phyloP scores from a whole-genome alignment of 2,797 vertebrate genomes.

The Urosaurus nigricauda region DNA sequence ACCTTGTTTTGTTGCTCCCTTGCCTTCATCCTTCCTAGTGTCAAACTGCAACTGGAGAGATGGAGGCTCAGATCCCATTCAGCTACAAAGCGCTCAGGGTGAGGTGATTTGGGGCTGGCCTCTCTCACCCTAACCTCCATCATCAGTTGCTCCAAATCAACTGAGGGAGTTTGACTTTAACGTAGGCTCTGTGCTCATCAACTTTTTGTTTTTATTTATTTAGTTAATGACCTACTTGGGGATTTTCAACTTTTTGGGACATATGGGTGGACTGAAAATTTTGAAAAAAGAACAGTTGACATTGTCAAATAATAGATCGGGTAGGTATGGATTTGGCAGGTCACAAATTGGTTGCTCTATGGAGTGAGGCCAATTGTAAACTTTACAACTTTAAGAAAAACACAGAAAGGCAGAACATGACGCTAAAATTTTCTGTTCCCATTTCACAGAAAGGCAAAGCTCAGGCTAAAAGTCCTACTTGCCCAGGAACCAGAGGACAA shows the following conservation, averaged over 20 bases:
- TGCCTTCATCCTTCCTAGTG: conserved; percentile 26
- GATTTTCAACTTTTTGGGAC: neutral
- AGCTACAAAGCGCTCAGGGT: neutral
- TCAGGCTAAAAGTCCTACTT: neutral
- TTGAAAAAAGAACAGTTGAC: neutral
- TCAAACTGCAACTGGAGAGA: too few species aligned
- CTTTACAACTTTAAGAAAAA: too few species aligned
- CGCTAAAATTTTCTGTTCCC: neutral
- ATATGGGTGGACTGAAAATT: neutral
- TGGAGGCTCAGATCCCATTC: neutral
- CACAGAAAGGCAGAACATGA: too few species aligned
- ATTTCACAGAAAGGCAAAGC: neutral
- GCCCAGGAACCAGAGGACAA: neutral
- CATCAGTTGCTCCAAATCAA: neutral
- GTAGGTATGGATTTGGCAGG: too few species aligned
- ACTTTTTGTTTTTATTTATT: neutral
- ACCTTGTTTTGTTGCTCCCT: neutral
- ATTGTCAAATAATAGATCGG: neutral
- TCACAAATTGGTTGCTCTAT: neutral
- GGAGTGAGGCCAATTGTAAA: neutral
- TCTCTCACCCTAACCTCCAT: neutral
- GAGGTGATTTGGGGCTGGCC: neutral
- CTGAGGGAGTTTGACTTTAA: neutral
- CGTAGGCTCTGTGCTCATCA: neutral
- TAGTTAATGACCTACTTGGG: neutral